Conservation (phyloP, 2,113 vertebrate species). For the Equus quagga region DNA sequence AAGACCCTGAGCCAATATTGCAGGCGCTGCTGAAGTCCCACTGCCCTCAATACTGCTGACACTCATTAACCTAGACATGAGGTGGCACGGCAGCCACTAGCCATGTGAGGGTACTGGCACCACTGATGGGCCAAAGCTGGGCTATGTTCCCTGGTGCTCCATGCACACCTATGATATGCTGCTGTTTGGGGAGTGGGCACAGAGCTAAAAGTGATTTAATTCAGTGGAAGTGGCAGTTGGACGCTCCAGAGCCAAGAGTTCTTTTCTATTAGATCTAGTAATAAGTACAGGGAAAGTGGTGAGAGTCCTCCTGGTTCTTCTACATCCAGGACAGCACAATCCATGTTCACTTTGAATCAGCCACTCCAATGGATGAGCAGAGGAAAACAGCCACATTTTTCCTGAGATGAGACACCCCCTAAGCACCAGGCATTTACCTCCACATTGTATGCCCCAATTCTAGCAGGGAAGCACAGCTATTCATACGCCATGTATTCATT, state of each 20-base stretch:
- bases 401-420: neutral
- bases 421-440: neutral
- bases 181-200: neutral
- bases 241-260: neutral
- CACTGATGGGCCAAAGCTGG: neutral
- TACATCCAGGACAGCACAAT: neutral
- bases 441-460: neutral
- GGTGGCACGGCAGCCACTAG: neutral
- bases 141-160: neutral
- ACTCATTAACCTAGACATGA: constrained; percentile 8
- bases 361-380: neutral
- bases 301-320: neutral
- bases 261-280: neutral
- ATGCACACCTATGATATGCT: neutral
- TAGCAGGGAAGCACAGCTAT: neutral
- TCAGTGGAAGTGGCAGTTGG: neutral
- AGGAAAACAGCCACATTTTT: neutral
- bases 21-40: neutral
- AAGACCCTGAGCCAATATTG: neutral
- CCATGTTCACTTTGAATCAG: neutral
- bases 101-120: neutral
- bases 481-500: neutral
- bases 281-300: neutral
- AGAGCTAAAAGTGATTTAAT: neutral
- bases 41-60: neutral